Base-by-base conservation (phyloP, 2,797 vertebrate genomes). In the Sphaeramia orbicularis region DNA sequence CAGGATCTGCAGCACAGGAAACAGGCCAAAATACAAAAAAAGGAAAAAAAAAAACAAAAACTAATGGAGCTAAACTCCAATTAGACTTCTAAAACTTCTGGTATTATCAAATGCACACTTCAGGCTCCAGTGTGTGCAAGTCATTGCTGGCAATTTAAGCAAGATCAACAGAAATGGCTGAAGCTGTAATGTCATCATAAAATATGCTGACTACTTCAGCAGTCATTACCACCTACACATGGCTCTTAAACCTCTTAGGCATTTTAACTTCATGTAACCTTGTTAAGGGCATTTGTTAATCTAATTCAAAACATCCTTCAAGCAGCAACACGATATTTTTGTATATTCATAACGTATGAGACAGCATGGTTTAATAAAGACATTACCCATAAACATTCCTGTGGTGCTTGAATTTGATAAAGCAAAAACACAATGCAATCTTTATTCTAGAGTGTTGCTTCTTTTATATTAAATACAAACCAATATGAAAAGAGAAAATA, bases 201-300 rank as follows among this genome's bases (percentile, higher is more conserved):
- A 87, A 80, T 79, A 61, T 75, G 89, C 90, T 94, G 91, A 92
- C 89, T 74, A 53, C 75, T 79, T 76, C 56, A 68, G 42, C 51
- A 80, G 71, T 84, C 67, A 79, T 86, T 86, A 71, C 76, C 69
- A 74, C 66, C 74, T 50, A 24, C 59, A 67, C 54, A 35, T 21
- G 16, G 15, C 45, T 73, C 36, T 45, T 8, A 44, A 68, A 38
- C 47, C 62, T 68, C 69, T 35, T 1, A 62, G 57, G 74, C 48
- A 60, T 67, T 53, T 14, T 49, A 75, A 78, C 58, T 78, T 63
- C 77, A 45, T 47, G 52, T 71, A 61, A 74, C 57, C 48, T 49
- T 5, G 19, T 73, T 71, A 38, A 19, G 74, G n/a, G 60, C 32
- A 19, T 68, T 73, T 73, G 48, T 58, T 62, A 21, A 65, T 80